Conservation (phyloP, 2,113 vertebrate genomes). For the Phaetusa simplex region DNA sequence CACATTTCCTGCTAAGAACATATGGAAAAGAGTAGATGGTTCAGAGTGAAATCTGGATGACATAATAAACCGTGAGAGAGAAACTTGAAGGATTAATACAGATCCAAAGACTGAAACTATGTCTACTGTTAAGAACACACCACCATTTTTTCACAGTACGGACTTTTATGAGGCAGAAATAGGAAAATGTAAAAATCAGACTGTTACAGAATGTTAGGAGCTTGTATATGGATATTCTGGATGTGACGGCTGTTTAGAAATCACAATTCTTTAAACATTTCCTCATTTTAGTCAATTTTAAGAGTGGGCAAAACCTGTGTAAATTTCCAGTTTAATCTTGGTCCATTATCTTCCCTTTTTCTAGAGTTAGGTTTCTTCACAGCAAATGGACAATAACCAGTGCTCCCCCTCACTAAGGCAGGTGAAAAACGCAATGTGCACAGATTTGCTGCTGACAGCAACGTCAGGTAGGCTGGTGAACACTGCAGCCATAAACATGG, state of each 20-base stretch:
- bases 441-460: background rate
- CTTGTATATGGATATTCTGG: slow-evolving; percentile 17
- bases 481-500: background rate
- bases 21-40: slow-evolving; percentile 73
- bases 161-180: slow-evolving; percentile 38
- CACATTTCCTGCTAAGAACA: slow-evolving; percentile 68
- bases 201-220: background rate
- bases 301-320: background rate
- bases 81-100: slow-evolving; percentile 57
- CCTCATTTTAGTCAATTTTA: background rate
- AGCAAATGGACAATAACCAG: background rate
- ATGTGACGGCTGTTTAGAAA: background rate
- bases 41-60: slow-evolving; percentile 62
- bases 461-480: background rate
- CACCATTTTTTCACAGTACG: slow-evolving; percentile 37
- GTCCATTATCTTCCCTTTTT: background rate
- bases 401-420: fast-evolving
- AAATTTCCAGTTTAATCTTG: background rate
- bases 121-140: slow-evolving; percentile 28
- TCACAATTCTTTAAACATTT: background rate
- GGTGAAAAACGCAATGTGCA: background rate
- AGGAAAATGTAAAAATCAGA: slow-evolving; percentile 43
- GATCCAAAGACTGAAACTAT: slow-evolving; percentile 49
- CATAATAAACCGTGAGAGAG: slow-evolving; percentile 67
- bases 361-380: background rate